These are phyloP conservation scores for Pyrocephalus nanus DNA, from an alignment of 2,797 vertebrate species.

Conservation along the genomic window DNA sequence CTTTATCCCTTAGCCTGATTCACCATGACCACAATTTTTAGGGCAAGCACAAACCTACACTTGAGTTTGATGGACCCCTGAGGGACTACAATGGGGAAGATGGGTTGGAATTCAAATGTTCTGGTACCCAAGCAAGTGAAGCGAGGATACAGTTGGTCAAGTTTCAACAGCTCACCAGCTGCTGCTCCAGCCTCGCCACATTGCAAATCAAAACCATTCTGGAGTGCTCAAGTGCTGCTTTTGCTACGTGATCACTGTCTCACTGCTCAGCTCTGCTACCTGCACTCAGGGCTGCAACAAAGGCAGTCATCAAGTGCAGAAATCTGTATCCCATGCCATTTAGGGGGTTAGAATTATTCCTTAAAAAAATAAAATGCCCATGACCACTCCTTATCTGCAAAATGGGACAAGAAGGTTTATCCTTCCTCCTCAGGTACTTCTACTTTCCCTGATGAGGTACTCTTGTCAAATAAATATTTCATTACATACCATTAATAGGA, in stretches of 20 bases:
- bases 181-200: background rate
- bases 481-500: background rate
- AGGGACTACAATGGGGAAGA: background rate
- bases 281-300: background rate
- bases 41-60: background rate
- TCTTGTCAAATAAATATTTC: background rate
- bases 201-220: background rate
- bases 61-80: background rate
- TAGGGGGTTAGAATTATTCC: background rate
- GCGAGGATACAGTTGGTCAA: background rate
- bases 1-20: background rate
- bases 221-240: background rate
- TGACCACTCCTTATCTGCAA: background rate
- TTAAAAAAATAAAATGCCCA: background rate
- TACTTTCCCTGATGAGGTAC: background rate
- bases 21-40: background rate
- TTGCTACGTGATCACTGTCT: background rate
- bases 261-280: background rate
- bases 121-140: background rate
- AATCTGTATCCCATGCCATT: background rate
- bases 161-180: slow-evolving; percentile 18
- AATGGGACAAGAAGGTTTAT: background rate
- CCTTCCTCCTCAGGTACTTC: background rate
- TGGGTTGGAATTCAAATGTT: background rate
- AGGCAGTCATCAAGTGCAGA: background rate